These are phyloP conservation scores for Patella depressa DNA, from an alignment of 2,888 invertebrate species.

Conservation along the genomic window DNA sequence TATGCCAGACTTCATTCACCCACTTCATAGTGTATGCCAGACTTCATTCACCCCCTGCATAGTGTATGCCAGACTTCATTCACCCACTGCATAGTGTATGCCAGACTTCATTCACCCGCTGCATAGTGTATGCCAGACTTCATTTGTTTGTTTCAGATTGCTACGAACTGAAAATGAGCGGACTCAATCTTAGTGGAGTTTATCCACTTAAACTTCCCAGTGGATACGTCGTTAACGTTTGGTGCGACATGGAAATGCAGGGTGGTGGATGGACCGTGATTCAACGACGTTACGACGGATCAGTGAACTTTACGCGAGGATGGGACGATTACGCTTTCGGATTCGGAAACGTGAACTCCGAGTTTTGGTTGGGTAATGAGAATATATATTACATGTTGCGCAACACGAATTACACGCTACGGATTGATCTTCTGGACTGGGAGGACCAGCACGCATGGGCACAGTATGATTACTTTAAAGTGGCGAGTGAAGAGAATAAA, in stretches of 20 bases:
- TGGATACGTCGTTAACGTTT: conserved; percentile 80
- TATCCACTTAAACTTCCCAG: conserved; percentile 77
- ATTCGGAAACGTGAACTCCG: conserved; percentile 82
- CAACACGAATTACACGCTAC: conserved; percentile 73
- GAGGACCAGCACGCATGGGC: conserved; percentile 86
- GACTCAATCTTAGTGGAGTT: conserved; percentile 80
- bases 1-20: too few species aligned
- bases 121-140: too few species aligned
- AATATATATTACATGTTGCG: conserved; percentile 83
- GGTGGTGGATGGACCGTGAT: conserved; percentile 81
- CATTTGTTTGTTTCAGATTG: conserved; percentile 74
- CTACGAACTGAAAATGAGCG: conserved; percentile 67
- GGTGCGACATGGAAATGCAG: conserved; percentile 76
- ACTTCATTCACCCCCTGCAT: too few species aligned
- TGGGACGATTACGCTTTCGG: conserved; percentile 87
- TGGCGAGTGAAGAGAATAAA: conserved; percentile 79
- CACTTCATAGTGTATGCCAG: too few species aligned
- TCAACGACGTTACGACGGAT: conserved; percentile 85
- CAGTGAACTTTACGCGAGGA: conserved; percentile 85
- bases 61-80: too few species aligned
- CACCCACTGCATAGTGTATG: too few species aligned
- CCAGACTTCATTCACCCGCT: too few species aligned
- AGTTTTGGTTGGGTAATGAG: conserved; percentile 91
- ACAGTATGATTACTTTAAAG: conserved; percentile 81
- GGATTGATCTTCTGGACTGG: conserved; percentile 87